phyloP scores from a whole-genome alignment of 2,113 vertebrate genomes.

The Otocyon megalotis region DNA sequence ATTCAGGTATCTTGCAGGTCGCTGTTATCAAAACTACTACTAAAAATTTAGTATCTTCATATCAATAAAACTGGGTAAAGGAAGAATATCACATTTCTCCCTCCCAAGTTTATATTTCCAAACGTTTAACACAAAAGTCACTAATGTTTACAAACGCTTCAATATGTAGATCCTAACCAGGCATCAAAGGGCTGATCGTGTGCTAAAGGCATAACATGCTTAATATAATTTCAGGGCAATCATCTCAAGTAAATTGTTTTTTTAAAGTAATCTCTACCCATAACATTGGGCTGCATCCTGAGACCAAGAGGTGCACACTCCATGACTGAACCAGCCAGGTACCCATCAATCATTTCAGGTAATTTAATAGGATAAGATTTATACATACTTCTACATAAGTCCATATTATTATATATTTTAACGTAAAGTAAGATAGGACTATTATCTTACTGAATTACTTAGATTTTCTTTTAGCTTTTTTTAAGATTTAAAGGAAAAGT shows the following conservation, averaged over 20 bases:
- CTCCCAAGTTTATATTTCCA: not conserved
- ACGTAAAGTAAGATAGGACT: not conserved
- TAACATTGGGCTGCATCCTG: not conserved
- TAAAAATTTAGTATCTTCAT: not conserved
- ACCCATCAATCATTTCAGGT: not conserved
- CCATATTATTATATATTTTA: not conserved
- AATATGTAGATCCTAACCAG: not conserved
- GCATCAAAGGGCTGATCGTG: not conserved
- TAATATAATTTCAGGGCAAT: not conserved
- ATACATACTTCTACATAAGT: not conserved
- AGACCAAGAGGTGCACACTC: not conserved
- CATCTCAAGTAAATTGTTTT: not conserved
- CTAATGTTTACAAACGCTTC: not conserved
- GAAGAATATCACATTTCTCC: not conserved
- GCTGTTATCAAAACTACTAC: not conserved
- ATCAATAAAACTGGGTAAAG: not conserved
- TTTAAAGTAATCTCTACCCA: not conserved
- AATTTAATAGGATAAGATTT: not conserved
- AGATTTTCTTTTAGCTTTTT: not conserved
- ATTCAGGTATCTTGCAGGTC: not conserved
- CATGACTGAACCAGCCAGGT: not conserved
- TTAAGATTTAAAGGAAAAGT: not conserved
- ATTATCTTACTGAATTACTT: conserved; percentile 10
- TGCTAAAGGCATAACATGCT: not conserved
- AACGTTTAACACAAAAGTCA: not conserved